Evolutionary conservation across 2,113 vertebrate genomes (phyloP).

Genomic region (Platichthys stellatus): DNA sequence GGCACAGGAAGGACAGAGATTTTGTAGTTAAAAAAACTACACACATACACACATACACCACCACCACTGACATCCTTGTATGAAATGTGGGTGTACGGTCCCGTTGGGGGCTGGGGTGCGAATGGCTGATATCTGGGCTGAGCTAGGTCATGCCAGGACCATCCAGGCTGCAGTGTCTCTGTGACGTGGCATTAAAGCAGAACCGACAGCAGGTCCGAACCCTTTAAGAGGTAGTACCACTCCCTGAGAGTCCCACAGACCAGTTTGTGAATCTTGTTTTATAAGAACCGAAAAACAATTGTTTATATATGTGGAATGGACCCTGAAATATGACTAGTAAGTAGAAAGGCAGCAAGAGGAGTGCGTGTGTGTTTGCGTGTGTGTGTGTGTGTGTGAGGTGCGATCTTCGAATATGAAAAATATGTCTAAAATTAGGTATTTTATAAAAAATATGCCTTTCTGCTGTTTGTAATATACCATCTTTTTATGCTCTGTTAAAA

Average conservation of each 20-base stretch:
- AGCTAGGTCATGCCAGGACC: constrained; percentile 66
- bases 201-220: constrained; percentile 73
- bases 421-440: constrained; percentile 15
- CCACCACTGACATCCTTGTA: background rate
- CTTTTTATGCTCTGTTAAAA: constrained; percentile 12
- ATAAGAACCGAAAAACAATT: constrained; percentile 45
- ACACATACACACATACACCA: background rate
- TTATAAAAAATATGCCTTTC: background rate
- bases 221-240: constrained; percentile 76
- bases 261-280: constrained; percentile 38
- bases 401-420: constrained; percentile 32
- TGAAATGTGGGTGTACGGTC: constrained; percentile 33
- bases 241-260: constrained; percentile 50
- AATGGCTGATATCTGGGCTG: constrained; percentile 57
- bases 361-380: constrained; percentile 5
- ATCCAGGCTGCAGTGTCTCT: constrained; percentile 56
- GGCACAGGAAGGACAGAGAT: constrained; percentile 22
- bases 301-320: constrained; percentile 49
- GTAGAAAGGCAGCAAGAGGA: constrained; percentile 18
- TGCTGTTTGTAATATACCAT: background rate
- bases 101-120: constrained; percentile 35
- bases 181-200: constrained; percentile 78
- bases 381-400: background rate
- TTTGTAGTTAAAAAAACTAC: constrained; percentile 34
- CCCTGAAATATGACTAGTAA: constrained; percentile 33